Evolutionary conservation across 2,113 vertebrate genomes (phyloP), one percentile per base, ranked within the genome.

Genomic region (Ariopsis seemanni): DNA sequence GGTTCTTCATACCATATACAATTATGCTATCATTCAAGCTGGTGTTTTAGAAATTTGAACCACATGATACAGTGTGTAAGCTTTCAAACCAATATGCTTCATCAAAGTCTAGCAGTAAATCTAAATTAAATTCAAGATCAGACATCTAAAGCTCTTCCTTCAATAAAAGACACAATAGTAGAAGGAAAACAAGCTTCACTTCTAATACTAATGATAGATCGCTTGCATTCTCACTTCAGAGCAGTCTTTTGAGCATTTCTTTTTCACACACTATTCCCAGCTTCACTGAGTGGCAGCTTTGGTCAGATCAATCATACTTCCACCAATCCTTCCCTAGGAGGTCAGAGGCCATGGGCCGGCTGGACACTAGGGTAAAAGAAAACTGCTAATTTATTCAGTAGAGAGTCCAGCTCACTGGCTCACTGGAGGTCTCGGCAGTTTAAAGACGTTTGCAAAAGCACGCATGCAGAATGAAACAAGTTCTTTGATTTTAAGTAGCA

Each of bases 191-290:
- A 88, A 83, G 87, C 57, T 14, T 82, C 25, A 72, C n/a, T 88
- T 90, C 84, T 93, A 91, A 91, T 71, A 85, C 88, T 87, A 75
- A 69, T 77, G 83, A 89, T 75, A 78, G 90, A 91, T 90, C 92
- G 85, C 82, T 82, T 77, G 27, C 77, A 86, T 89, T 90, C 78
- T 85, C 89, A 58, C 89, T 84, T 63, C 82, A 89, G 77, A 83
- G 77, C 89, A 86, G 69, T 89, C 93, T 85, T 88, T 89, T 86
- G 69, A 90, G 87, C 88, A 82, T 75, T 53, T 89, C 90, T 92
- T 86, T 84, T 90, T 92, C 93, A 93, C 93, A 93, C 90, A 93
- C 93, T 94, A 95, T 95, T 94, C 93, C 94, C 95, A 96, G 95
- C 90, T 89, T 86, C 83, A 65, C 83, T 90, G 67, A 65, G 88